phyloP scores from a whole-genome alignment of 2,888 invertebrate species.

The Drosophila falleni region DNA sequence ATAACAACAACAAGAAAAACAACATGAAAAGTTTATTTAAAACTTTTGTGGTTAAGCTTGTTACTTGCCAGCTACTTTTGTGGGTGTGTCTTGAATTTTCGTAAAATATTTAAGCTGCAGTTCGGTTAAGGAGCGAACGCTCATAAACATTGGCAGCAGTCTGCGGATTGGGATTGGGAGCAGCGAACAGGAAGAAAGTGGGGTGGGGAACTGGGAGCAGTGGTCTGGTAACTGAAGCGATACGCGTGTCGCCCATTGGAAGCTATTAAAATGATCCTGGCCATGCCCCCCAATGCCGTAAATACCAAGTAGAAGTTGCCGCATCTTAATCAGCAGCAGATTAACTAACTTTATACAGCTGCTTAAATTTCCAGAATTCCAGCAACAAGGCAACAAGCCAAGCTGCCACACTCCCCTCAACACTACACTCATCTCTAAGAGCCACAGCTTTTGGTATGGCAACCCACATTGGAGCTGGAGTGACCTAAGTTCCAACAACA shows the following conservation, averaged over 20 bases:
- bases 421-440: background rate
- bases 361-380: constrained; percentile 72
- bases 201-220: background rate
- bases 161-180: background rate
- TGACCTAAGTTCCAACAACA: constrained; percentile 21
- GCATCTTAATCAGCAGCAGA: constrained; percentile 72
- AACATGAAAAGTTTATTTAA: constrained; percentile 76
- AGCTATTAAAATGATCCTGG: constrained; percentile 71
- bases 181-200: too few relatives aligned
- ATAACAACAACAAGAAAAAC: constrained; percentile 26
- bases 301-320: constrained; percentile 62
- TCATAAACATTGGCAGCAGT: constrained; percentile 48
- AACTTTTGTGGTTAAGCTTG: constrained; percentile 78
- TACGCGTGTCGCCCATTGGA: constrained; percentile 61
- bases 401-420: background rate
- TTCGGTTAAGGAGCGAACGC: constrained; percentile 41
- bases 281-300: constrained; percentile 50
- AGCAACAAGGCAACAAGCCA: constrained; percentile 3
- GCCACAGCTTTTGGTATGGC: background rate
- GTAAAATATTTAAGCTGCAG: constrained; percentile 69
- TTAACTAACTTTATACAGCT: constrained; percentile 77
- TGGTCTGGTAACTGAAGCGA: background rate
- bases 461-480: constrained; percentile 1
- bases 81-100: constrained; percentile 37
- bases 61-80: constrained; percentile 78